Conservation (phyloP, 2,113 vertebrate genomes). For the Axis porcinus region DNA sequence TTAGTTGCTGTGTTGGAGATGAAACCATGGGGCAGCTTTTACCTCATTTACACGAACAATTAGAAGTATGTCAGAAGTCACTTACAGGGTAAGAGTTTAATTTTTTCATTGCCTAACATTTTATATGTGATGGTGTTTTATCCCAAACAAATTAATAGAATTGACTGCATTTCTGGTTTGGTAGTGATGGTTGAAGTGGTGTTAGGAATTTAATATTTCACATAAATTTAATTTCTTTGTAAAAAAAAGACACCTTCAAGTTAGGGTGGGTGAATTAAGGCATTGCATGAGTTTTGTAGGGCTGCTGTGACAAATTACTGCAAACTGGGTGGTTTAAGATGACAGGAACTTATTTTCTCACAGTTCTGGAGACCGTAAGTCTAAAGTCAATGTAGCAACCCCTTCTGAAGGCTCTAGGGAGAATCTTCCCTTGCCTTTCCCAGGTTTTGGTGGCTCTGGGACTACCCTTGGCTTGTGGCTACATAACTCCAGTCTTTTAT, state of each 20-base stretch:
- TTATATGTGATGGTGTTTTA: not conserved
- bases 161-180: not conserved
- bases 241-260: not conserved
- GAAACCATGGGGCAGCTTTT: slow-evolving; percentile 83
- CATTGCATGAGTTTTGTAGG: not conserved
- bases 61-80: slow-evolving; percentile 86
- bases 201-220: not conserved
- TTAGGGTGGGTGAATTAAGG: not conserved
- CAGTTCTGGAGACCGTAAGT: not conserved
- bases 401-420: not conserved
- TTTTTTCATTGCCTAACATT: not conserved
- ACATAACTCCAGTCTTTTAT: not conserved
- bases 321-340: not conserved
- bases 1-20: slow-evolving; percentile 83
- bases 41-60: slow-evolving; percentile 82
- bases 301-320: not conserved
- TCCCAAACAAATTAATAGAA: not conserved
- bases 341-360: not conserved
- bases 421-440: not conserved
- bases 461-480: not conserved
- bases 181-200: not conserved
- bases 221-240: not conserved
- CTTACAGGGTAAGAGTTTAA: slow-evolving; percentile 79
- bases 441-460: not conserved
- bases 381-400: not conserved